phyloP scores from a whole-genome alignment of 1,140 invertebrate genomes.

The Mactra quadrangularis region DNA sequence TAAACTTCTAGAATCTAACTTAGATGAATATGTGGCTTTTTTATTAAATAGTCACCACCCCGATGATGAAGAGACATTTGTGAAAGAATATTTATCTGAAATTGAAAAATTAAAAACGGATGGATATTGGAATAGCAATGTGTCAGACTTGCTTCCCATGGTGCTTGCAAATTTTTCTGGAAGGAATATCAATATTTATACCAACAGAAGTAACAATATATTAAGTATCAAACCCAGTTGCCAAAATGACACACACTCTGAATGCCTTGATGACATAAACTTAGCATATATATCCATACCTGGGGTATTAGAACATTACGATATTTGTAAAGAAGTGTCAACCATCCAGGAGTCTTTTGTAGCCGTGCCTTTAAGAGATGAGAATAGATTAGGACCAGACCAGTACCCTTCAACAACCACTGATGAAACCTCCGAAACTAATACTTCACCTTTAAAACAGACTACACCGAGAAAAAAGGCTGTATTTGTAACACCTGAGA shows the following conservation, averaged over 20 bases:
- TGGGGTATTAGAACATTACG: too few species aligned
- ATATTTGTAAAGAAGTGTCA: too few species aligned
- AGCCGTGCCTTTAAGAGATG: too few species aligned
- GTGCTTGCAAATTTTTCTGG: constrained; percentile 8
- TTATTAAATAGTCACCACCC: constrained; percentile 5
- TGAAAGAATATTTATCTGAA: neutral
- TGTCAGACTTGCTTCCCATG: constrained; percentile 21
- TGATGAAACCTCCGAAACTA: too few species aligned
- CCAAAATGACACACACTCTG: neutral
- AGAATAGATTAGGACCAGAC: too few species aligned
- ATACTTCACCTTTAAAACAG: too few species aligned
- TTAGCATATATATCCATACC: too few species aligned
- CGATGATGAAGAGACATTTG: constrained; percentile 11
- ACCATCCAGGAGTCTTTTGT: too few species aligned
- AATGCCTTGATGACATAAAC: neutral
- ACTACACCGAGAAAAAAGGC: too few species aligned
- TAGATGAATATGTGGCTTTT: constrained; percentile 7
- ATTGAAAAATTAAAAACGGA: constrained; percentile 8
- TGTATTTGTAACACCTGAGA: too few species aligned
- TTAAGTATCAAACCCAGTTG: too few species aligned
- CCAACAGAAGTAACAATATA: neutral
- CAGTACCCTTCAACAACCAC: too few species aligned
- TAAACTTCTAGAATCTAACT: neutral
- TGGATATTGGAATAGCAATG: constrained; percentile 27
- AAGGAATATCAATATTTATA: neutral